Evolutionary conservation across 2,113 vertebrate species (phyloP), one percentile per base, ranked within the genome.

Genomic region (Phaethornis superciliosus): DNA sequence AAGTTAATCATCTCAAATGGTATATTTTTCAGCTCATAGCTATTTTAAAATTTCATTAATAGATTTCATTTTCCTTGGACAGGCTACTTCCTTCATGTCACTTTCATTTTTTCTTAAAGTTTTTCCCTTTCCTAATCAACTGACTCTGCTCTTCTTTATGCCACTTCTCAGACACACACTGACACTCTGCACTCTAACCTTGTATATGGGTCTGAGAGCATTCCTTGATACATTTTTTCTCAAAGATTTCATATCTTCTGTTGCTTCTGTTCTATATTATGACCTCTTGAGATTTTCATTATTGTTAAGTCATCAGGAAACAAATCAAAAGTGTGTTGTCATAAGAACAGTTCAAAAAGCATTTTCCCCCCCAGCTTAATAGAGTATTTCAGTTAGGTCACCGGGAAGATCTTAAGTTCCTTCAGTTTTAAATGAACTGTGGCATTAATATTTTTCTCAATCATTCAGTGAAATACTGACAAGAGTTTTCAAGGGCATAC

Each of bases 21-120:
- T 26, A 6, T 44, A 37, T 9, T 79, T 88, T 49, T 67, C 49
- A 74, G 19, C 4, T 3, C 12, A 4, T 28, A 56, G 55, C 28
- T 83, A 68, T 68, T 86, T 55, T 35, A 33, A 77, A 54, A 11
- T 62, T 78, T 78, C 14, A 54, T 35, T 23, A 49, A 7, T 8
- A 5, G 3, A 30, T 74, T 65, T 62, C 0, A 49, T 77, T 83
- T 91, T 44, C 40, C 23, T 76, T 60, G 22, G 24, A 15, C 22
- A 47, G 47, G 37, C 21, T 42, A 4, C 3, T 1, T 59, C 22
- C 13, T 10, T 80, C 1, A 0, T 51, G 15, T 15, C 15, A 42
- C 13, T 46, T 88, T 28, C 4, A 37, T 33, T 10, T 71, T 59
- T 68, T 47, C 28, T 75, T 46, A 7, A 70, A 64, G 15, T 88